Evolutionary conservation across 2,797 vertebrate genomes (phyloP), one percentile per base, ranked within the genome.

Genomic region (Ctenochaetus hawaiiensis): DNA sequence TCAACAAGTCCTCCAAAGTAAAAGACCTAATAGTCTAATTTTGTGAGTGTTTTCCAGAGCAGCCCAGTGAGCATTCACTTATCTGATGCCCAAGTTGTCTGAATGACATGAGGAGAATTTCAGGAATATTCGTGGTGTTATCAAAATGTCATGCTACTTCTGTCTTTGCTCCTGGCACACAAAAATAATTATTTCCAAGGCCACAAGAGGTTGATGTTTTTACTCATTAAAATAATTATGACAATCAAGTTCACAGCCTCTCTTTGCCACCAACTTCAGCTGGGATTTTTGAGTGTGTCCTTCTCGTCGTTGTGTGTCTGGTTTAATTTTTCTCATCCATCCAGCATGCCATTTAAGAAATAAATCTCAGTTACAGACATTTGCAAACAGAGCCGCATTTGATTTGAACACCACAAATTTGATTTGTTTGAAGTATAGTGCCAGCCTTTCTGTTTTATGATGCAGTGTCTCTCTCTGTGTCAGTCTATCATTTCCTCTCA

Each of bases 401-500:
- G 56, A 83, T 76, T 77, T 70, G 49, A 77, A 70, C 22, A 47
- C 51, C 22, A 64, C 41, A 72, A 16, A 71, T 80, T 64, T 68
- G 53, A 78, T 81, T 76, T 69, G 71, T 72, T 81, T 72, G 67
- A 53, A 51, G 44, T 44, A 39, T 8, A 62, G 39, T 49, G 68
- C 47, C 67, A 71, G 52, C 26, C 63, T 17, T 49, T 61, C 14
- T 69, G 47, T 69, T 86, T 78, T 61, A 83, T 77, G 67, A 72
- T 66, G 51, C 60, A 41, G n/a, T 84, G 47, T 63, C n/a, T 81
- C 52, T 64, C 30, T 76, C 12, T 45, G 51, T 74, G 45, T 56
- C 17, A 0, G 22, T 16, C 26, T 23, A 48, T 64, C 47, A 7
- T 63, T 11, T 43, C 1, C n/a, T 44, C 17, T 17, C 17, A 14